phyloP scores from a whole-genome alignment of 2,797 vertebrate species.

The Hylomyscus alleni region DNA sequence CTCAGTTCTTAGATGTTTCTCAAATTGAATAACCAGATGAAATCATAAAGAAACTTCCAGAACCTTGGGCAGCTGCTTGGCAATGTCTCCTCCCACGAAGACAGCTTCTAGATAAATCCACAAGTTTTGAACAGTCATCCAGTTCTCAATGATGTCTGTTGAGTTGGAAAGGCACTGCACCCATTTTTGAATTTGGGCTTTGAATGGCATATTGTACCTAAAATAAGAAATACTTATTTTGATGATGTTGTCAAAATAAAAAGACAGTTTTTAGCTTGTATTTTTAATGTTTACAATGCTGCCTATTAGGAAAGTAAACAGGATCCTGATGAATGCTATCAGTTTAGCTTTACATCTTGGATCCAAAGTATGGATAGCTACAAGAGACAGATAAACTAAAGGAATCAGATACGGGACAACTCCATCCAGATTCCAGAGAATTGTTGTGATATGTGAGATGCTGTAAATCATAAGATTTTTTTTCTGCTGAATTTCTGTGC shows the following conservation, averaged over 20 bases:
- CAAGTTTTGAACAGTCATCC: constrained; percentile 99
- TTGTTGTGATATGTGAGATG: not conserved
- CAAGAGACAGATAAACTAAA: not conserved
- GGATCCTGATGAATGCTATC: not conserved
- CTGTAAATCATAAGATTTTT: not conserved
- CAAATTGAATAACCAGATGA: constrained; percentile 1
- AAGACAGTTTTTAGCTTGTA: not conserved
- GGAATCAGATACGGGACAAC: not conserved
- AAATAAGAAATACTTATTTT: constrained; percentile 54
- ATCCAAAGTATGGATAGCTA: not conserved
- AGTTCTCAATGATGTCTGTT: constrained; percentile 96
- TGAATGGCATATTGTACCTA: constrained; percentile 97
- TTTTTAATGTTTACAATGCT: not conserved
- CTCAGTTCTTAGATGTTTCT: constrained; percentile 8
- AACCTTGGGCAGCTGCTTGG: constrained; percentile 99
- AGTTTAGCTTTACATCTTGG: not conserved
- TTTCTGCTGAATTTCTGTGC: not conserved
- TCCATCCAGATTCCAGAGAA: no score
- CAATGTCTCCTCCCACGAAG: constrained; percentile 98
- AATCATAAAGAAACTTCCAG: constrained; percentile 64
- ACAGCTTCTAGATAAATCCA: constrained; percentile 99
- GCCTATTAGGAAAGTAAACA: not conserved
- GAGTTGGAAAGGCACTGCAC: constrained; percentile 97
- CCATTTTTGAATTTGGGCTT: constrained; percentile 98
- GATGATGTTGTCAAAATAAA: not conserved